A percentile compares a stretch with the other conserved stretches of the same genome.
These are phyloP conservation scores for Rhinophrynus dorsalis DNA, from an alignment of 2,797 vertebrate genomes.

Conservation along the genomic window DNA sequence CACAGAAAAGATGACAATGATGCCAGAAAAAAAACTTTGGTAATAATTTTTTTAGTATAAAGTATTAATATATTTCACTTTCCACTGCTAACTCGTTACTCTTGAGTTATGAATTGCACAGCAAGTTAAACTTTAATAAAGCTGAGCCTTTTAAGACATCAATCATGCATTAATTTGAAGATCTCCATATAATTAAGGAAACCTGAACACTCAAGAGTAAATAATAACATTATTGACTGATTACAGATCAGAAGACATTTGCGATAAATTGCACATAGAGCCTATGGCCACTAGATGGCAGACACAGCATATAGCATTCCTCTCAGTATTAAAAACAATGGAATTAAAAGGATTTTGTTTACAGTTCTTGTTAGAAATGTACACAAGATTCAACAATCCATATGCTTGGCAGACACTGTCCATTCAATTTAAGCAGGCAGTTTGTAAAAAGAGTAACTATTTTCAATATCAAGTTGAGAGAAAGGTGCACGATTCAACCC, in stretches of 20 bases:
- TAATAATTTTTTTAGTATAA: too few species aligned
- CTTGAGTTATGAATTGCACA: slow-evolving; percentile 32
- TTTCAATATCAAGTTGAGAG: too few species aligned
- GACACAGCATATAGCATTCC: slow-evolving; percentile 38
- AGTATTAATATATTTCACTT: too few species aligned
- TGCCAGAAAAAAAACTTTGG: too few species aligned
- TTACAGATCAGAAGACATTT: slow-evolving; percentile 43
- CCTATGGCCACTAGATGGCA: slow-evolving; percentile 69
- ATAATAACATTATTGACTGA: slow-evolving; percentile 48
- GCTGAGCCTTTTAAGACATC: slow-evolving; percentile 41
- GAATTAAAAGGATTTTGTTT: not conserved
- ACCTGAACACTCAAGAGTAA: slow-evolving; percentile 35
- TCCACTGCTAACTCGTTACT: slow-evolving; percentile 4
- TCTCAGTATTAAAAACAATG: not conserved
- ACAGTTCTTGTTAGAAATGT: not conserved
- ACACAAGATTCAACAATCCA: slow-evolving; percentile 1
- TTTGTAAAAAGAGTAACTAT: slow-evolving; percentile 15
- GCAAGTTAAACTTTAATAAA: slow-evolving; percentile 43
- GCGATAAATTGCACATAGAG: not conserved
- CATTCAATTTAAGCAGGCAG: slow-evolving; percentile 20
- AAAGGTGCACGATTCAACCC: not conserved
- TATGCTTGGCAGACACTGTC: not conserved
- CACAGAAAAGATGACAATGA: too few species aligned
- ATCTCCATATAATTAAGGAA: slow-evolving; percentile 46
- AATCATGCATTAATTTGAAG: slow-evolving; percentile 44